Conservation (phyloP, 1,140 invertebrate genomes). For the Magallana angulata region DNA sequence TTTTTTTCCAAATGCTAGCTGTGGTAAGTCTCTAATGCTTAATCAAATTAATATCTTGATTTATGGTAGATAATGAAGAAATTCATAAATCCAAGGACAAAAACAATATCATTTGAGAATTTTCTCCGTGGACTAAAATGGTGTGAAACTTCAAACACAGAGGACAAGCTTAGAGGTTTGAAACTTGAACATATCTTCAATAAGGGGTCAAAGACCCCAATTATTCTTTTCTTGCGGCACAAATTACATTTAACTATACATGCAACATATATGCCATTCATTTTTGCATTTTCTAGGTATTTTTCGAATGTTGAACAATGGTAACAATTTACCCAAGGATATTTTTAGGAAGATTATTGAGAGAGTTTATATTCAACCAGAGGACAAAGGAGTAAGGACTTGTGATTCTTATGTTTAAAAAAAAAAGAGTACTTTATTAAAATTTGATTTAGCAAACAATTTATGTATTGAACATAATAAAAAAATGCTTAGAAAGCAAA, state of each 20-base stretch:
- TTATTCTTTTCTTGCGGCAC: too few relatives aligned
- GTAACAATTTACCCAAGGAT: conserved; percentile 52
- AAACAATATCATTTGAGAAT: conserved; percentile 57
- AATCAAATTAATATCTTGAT: background rate
- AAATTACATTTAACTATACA: too few relatives aligned
- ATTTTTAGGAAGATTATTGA: conserved; percentile 56
- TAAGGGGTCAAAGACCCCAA: too few relatives aligned
- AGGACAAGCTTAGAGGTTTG: conserved; percentile 54
- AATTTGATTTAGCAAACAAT: background rate
- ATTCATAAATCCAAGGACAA: conserved; percentile 26
- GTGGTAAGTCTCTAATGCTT: too few relatives aligned
- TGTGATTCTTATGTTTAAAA: too few relatives aligned
- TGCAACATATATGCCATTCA: too few relatives aligned
- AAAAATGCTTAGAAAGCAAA: too few relatives aligned
- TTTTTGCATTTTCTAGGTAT: conserved; percentile 49
- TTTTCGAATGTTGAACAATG: conserved; percentile 52
- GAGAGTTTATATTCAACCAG: conserved; percentile 65
- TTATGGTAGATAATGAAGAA: conserved; percentile 36
- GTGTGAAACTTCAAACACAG: conserved; percentile 49
- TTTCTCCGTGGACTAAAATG: conserved; percentile 56
- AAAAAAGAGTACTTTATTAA: too few relatives aligned
- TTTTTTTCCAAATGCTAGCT: too few relatives aligned
- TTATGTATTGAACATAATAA: too few relatives aligned
- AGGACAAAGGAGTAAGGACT: conserved; percentile 62
- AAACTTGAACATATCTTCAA: too few relatives aligned